Evolutionary conservation across 2,113 vertebrate species (phyloP).

Genomic region (Eira barbara): DNA sequence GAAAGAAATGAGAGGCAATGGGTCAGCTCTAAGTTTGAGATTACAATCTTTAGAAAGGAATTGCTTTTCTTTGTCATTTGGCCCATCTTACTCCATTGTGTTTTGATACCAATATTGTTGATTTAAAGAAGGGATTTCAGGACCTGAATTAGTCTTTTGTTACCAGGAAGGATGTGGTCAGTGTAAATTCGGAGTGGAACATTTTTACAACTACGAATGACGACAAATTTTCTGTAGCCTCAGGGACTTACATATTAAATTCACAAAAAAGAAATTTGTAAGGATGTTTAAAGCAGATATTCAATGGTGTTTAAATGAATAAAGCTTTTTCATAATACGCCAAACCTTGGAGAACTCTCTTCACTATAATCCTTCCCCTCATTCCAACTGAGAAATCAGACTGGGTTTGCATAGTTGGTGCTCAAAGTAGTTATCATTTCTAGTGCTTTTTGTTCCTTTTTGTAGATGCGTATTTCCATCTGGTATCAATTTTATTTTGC

Average conservation of each 20-base stretch:
- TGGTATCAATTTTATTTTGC: constrained; percentile 5
- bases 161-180: neutral
- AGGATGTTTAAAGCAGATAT: neutral
- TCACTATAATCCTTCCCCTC: neutral
- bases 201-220: neutral
- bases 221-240: neutral
- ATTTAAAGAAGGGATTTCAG: neutral
- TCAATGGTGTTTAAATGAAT: neutral
- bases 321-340: neutral
- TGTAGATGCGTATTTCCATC: neutral
- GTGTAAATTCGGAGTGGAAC: neutral
- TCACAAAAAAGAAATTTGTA: neutral
- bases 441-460: neutral
- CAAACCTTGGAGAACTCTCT: neutral
- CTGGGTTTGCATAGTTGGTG: neutral
- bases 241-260: neutral
- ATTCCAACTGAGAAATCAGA: neutral
- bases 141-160: neutral
- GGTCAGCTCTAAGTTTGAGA: neutral
- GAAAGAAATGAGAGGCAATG: neutral
- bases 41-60: neutral
- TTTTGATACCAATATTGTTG: neutral
- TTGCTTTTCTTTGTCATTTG: neutral
- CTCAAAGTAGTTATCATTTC: neutral
- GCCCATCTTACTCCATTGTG: neutral